Percentiles rank a stretch among this genome's conserved stretches.
Conservation (phyloP, 2,113 vertebrate genomes). For the Tachysurus fulvidraco region DNA sequence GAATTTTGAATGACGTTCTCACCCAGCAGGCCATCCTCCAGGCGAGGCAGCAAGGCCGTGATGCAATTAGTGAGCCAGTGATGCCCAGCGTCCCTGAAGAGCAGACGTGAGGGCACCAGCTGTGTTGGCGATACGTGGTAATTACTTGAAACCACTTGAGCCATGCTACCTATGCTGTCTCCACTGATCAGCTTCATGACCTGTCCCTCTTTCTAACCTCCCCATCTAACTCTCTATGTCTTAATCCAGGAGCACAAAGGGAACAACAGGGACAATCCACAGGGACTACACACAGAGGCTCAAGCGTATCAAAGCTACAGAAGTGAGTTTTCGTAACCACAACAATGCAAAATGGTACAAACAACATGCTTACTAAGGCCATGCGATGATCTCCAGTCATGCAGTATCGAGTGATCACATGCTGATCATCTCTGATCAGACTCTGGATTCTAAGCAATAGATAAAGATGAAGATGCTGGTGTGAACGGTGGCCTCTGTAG, state of each 20-base stretch:
- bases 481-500: neutral
- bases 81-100: neutral
- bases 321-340: neutral
- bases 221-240: neutral
- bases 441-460: neutral
- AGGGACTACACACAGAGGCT: conserved; percentile 6
- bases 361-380: neutral
- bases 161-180: neutral
- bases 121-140: conserved; percentile 39
- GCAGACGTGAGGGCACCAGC: conserved; percentile 22
- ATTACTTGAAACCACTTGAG: conserved; percentile 41
- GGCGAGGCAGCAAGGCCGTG: conserved; percentile 1
- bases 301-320: neutral
- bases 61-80: conserved; percentile 47
- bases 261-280: neutral
- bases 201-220: neutral
- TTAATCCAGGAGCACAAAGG: neutral
- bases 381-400: neutral
- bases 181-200: neutral
- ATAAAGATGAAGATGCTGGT: neutral
- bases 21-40: conserved; percentile 32
- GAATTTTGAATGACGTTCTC: neutral
- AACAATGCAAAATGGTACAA: neutral
- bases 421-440: neutral
- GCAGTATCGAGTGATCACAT: neutral